Evolutionary conservation across 1,140 invertebrate species (phyloP).

Genomic region (Babylonia areolata): DNA sequence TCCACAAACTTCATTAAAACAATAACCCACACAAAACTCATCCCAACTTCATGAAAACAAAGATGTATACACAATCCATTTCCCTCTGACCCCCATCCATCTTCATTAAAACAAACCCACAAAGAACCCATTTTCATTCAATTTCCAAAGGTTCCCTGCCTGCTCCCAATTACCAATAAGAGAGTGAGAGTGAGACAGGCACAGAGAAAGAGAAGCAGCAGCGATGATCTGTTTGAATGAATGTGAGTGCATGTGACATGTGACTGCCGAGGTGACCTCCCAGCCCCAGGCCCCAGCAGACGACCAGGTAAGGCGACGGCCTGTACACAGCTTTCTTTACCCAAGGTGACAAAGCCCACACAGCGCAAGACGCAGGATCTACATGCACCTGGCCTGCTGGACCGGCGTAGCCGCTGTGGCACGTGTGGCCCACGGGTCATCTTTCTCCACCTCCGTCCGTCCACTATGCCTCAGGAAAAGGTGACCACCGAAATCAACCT

Average conservation of each 20-base stretch:
- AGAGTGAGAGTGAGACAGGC: not conserved
- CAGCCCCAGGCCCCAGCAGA: not conserved
- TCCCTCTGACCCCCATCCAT: too few species aligned
- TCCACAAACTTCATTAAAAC: too few species aligned
- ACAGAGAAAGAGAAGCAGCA: not conserved
- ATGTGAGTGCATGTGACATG: not conserved
- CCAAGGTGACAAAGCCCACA: not conserved
- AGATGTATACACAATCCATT: too few species aligned
- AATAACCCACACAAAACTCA: too few species aligned
- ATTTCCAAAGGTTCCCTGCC: too few species aligned
- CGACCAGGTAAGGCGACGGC: not conserved
- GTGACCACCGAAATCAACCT: not conserved
- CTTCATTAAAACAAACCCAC: too few species aligned
- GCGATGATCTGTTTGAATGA: not conserved
- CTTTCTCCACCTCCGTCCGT: constrained; percentile 4
- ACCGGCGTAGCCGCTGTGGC: not conserved
- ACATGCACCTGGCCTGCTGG: constrained; percentile 25
- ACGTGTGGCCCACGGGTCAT: not conserved
- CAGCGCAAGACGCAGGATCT: not conserved
- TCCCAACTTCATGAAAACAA: too few species aligned
- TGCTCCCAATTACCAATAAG: too few species aligned
- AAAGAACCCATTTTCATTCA: too few species aligned
- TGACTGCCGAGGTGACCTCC: not conserved
- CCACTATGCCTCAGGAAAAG: not conserved
- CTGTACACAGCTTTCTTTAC: constrained; percentile 22